A percentile compares a stretch with the other conserved stretches of the same genome.
Evolutionary conservation across 2,113 vertebrate species (phyloP).

Genomic region (Xyrauchen texanus): DNA sequence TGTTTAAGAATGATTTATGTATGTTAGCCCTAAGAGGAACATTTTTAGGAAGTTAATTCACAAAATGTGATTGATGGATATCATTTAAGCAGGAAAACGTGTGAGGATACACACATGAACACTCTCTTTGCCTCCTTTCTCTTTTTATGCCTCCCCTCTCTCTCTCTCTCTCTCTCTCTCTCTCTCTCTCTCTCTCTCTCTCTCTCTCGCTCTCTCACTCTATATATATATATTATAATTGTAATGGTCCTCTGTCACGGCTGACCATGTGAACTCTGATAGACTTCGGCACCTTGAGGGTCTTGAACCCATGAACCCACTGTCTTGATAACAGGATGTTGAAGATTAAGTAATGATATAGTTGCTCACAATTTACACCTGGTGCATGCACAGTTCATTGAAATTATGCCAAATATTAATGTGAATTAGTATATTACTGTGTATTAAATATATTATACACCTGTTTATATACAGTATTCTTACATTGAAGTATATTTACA

Average conservation of each 20-base stretch:
- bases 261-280: background rate
- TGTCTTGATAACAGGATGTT: background rate
- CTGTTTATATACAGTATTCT: too few species aligned
- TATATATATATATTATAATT: background rate
- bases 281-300: background rate
- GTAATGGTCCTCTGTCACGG: background rate
- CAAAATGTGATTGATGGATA: conserved; percentile 10
- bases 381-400: background rate
- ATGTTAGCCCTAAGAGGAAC: conserved; percentile 13
- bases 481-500: too few species aligned
- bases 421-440: too few species aligned
- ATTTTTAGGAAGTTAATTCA: conserved; percentile 22
- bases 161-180: too few species aligned
- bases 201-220: too few species aligned
- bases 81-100: background rate
- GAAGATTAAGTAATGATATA: conserved; percentile 45
- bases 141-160: background rate
- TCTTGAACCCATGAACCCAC: conserved; percentile 29
- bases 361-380: background rate
- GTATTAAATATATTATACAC: too few species aligned
- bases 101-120: background rate
- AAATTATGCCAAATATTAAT: too few species aligned
- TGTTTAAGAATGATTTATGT: conserved; percentile 2
- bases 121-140: background rate
- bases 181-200: too few species aligned